Base-by-base conservation (phyloP, 2,113 vertebrate genomes). In the Tinamus guttatus region DNA sequence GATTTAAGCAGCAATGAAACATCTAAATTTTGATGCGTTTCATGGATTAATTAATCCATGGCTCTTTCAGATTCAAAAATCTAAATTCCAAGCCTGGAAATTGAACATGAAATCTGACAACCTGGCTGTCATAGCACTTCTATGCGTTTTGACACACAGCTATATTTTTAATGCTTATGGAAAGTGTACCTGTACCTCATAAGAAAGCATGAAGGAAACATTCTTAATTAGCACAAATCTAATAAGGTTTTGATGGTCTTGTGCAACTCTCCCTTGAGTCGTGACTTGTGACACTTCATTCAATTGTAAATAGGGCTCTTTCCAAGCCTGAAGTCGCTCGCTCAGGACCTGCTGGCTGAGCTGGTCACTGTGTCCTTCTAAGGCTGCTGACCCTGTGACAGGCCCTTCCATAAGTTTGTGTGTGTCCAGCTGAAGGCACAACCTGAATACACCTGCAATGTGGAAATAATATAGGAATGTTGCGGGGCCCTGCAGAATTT, bases 51-150 rank as follows among this genome's bases (percentile, higher is more conserved):
- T 79, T 71, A 68, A 69, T 65, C 32, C 47, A 64, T 60, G 34
- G 9, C 68, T 19, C 32, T 86, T 90, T 67, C 65, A 75, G 40
- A 34, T 51, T 90, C n/a, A 88, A 81, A 92, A 71, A 78, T 62
- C 60, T 68, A 7, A 81, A 45, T 34, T 76, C 12, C 27, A 40
- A 59, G 8, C 14, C 28, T 71, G 40, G 27, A 86, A 85, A 59
- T 25, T 5, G 38, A 40, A 25, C 22, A 20, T 18, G 36, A 47
- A 10, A 36, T n/a, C 58, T 65, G 84, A 41, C 10, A 54, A 12
- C 7, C 65, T 84, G 12, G 70, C 58, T 74, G 78, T 76, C 51
- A 12, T 56, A 49, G 67, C 16, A 15, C 19, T 69, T 52, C 47
- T n/a, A 54, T 67, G 28, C 13, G 4, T 41, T 79, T 56, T 85